Conservation (phyloP, 2,888 invertebrate species). For the Physocephala rufipes region DNA sequence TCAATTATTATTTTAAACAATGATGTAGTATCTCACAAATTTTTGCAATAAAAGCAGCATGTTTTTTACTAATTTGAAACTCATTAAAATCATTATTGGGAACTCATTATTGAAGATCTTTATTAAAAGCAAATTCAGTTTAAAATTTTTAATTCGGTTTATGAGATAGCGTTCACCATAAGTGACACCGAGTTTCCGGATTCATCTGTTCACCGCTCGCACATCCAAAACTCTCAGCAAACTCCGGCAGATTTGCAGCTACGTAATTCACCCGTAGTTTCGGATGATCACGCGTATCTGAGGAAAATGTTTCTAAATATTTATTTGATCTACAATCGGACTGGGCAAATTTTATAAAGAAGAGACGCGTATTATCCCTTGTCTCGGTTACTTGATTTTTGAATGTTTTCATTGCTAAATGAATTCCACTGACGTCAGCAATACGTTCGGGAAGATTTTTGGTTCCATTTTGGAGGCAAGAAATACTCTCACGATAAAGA, state of each 20-base stretch:
- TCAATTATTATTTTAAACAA: too few species aligned
- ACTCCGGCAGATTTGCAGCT: constrained; percentile 55
- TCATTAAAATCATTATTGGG: too few species aligned
- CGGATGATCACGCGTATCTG: constrained; percentile 54
- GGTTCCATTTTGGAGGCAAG: constrained; percentile 49
- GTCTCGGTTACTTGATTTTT: constrained; percentile 43
- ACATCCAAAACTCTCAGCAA: constrained; percentile 53
- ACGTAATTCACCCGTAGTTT: constrained; percentile 55
- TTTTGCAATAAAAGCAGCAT: too few species aligned
- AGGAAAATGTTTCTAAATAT: constrained; percentile 33
- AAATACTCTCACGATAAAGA: constrained; percentile 44
- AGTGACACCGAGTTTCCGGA: constrained; percentile 49
- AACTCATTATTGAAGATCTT: too few species aligned
- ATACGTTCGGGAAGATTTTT: constrained; percentile 52
- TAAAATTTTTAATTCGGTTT: too few species aligned
- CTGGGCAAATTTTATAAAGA: constrained; percentile 58
- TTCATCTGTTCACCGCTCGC: too few species aligned
- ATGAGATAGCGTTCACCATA: constrained; percentile 53
- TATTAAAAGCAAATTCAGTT: too few species aligned
- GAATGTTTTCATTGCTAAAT: constrained; percentile 53
- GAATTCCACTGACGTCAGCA: constrained; percentile 57
- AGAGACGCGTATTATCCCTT: constrained; percentile 50
- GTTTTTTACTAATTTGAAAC: too few species aligned
- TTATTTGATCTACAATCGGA: constrained; percentile 55
- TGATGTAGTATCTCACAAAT: too few species aligned